Evolutionary conservation across 1,140 invertebrate species (phyloP), one percentile per base, ranked within the genome.

Genomic region (Neotoxoptera formosana): DNA sequence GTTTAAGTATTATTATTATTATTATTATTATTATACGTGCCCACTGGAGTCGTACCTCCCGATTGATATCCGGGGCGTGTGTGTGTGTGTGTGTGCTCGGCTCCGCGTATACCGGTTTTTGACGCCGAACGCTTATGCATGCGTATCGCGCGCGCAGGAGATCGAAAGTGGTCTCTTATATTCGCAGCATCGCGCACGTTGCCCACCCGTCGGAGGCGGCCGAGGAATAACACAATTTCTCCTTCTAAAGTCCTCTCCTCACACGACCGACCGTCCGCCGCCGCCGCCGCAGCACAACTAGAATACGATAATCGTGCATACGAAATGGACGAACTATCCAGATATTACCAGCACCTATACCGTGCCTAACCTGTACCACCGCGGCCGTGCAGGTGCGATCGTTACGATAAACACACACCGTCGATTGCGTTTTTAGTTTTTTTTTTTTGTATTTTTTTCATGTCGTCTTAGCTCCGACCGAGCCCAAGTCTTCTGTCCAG

Each of bases 91-190:
- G 45, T 47, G 25, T 47, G 7, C 11, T 0, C 14, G 20, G 41
- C 21, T 84, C 86, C 30, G 51, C 30, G 48, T 34, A 89, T 84
- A 87, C 87, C 87, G 87, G 87, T 89, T 89, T 89, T 41, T 56
- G n/a, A 56, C 51, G 45, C 87, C 87, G 36, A 14, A 48, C 87
- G 47, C 87, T 47, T 87, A 48, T 87, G 30, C 47, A 47, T 47
- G 47, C 47, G 48, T 48, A 88, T 48, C 86, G 47, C n/a, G 48
- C 30, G 20, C n/a, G 47, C 0, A 9, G n/a, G 67, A 92, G 60
- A 92, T 92, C 90, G 90, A 92, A 92, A 92, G 90, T 92, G 67
- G 90, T 92, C 67, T 76, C n/a, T n/a, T n/a, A n/a, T 83, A 83
- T 81, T 67, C 9, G 67, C 90, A 83, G 90, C 90, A 92, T 81